Conservation (phyloP, 2,113 vertebrate genomes). For the Petrocephalus zakoni region DNA sequence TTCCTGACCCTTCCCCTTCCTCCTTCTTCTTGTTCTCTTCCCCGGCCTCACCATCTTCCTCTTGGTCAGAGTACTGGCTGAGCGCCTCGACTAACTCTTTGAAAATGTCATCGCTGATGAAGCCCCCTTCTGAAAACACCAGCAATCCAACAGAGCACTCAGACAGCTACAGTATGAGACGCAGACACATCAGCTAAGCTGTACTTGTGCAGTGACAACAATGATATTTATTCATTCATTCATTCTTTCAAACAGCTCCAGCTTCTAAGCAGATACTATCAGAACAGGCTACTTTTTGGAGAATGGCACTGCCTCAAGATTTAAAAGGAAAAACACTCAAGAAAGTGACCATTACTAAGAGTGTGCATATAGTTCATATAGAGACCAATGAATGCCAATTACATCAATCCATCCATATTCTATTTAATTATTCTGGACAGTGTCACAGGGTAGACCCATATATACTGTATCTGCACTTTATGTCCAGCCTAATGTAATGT, state of each 20-base stretch:
- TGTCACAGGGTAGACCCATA: not conserved
- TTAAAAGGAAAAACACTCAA: not conserved
- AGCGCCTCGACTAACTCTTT: constrained; percentile 90
- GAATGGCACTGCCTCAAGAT: no score
- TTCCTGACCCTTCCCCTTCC: constrained; percentile 62
- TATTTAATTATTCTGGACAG: not conserved
- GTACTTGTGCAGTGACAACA: not conserved
- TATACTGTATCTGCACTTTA: not conserved
- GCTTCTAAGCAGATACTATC: not conserved
- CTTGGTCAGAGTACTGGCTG: constrained; percentile 85
- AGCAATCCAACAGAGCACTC: not conserved
- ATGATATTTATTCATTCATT: not conserved
- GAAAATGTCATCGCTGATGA: constrained; percentile 91
- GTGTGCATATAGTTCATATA: not conserved
- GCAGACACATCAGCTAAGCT: constrained; percentile 5
- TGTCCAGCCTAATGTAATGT: not conserved
- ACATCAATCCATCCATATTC: not conserved
- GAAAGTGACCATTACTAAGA: not conserved
- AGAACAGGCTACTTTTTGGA: not conserved
- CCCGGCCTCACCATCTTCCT: constrained; percentile 74
- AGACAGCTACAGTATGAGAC: constrained; percentile 16
- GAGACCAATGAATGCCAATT: not conserved
- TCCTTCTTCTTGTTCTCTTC: constrained; percentile 52
- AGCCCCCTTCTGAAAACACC: constrained; percentile 67
- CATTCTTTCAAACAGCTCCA: not conserved